A percentile compares a stretch with the other conserved stretches of the same genome.
Evolutionary conservation across 2,888 invertebrate species (phyloP).

Genomic region (Quadriops clusia): DNA sequence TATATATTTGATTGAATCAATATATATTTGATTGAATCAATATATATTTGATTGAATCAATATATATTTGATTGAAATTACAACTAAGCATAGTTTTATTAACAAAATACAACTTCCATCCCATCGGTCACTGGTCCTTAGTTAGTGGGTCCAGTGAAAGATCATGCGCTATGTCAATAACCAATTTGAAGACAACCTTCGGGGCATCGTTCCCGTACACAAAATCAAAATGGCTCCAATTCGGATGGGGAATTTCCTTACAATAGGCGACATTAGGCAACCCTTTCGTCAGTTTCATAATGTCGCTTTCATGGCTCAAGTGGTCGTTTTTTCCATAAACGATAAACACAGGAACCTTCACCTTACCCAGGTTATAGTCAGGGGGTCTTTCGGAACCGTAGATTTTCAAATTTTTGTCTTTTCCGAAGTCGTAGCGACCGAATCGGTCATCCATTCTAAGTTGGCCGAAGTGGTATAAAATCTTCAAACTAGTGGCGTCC

Average conservation of each 20-base stretch:
- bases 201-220: conserved; percentile 44
- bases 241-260: conserved; percentile 29
- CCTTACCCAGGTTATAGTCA: conserved; percentile 28
- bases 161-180: no score
- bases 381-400: conserved; percentile 29
- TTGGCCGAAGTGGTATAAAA: background rate
- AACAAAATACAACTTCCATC: no score
- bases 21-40: no score
- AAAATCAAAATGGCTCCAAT: conserved; percentile 53
- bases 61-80: no score
- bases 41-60: no score
- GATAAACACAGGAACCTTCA: conserved; percentile 31
- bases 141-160: no score
- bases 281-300: conserved; percentile 1
- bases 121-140: no score
- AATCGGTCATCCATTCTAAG: background rate
- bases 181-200: background rate
- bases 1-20: no score
- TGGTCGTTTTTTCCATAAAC: conserved; percentile 37
- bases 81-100: no score
- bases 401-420: background rate
- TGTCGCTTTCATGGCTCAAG: conserved; percentile 29
- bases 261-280: conserved; percentile 4
- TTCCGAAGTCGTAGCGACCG: conserved; percentile 10
- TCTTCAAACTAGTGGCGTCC: background rate